These are phyloP conservation scores for Zeus faber DNA, from an alignment of 2,113 vertebrate species.

Conservation along the genomic window DNA sequence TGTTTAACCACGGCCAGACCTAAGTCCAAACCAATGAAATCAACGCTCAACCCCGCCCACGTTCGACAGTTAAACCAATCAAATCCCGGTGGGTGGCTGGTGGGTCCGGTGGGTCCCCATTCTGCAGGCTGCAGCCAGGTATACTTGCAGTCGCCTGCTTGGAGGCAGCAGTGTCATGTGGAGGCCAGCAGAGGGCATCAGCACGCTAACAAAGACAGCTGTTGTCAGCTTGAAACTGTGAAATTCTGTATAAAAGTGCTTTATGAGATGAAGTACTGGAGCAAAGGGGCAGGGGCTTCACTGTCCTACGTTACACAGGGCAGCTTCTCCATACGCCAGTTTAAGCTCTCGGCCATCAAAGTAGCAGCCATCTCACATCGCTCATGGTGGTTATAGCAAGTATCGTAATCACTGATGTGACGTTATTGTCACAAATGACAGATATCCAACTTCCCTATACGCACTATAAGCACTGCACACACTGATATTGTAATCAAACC, in stretches of 20 bases:
- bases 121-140: background rate
- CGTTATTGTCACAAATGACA: background rate
- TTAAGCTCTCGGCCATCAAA: background rate
- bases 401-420: constrained; percentile 1
- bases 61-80: too few relatives aligned
- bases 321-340: background rate
- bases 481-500: too few relatives aligned
- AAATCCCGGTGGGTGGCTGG: too few relatives aligned
- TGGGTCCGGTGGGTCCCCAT: too few relatives aligned
- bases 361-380: too few relatives aligned
- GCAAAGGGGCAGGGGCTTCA: background rate
- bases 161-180: constrained; percentile 16
- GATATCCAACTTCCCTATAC: too few relatives aligned
- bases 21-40: too few relatives aligned
- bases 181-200: constrained; percentile 46
- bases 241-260: background rate
- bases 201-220: constrained; percentile 8
- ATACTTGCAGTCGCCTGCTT: background rate
- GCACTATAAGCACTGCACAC: too few relatives aligned
- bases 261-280: background rate
- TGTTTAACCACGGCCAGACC: too few relatives aligned
- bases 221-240: background rate
- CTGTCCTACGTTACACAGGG: background rate
- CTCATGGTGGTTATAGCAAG: too few relatives aligned
- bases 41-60: too few relatives aligned